Evolutionary conservation across 2,113 vertebrate genomes (phyloP), one percentile per base, ranked within the genome.

Genomic region (Choloepus hoffmanni): DNA sequence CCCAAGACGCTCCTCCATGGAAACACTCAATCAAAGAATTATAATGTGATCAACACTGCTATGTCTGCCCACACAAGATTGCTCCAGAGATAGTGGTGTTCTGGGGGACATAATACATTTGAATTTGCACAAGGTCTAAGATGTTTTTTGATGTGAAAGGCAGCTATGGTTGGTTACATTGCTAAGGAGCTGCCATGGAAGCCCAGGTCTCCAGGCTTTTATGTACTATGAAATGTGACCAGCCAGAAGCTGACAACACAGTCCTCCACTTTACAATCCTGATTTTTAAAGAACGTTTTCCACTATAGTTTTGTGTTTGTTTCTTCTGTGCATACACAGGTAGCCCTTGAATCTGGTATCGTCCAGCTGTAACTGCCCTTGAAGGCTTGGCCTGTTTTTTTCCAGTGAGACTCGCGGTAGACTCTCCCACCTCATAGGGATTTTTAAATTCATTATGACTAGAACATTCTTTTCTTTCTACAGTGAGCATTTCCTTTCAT

Each of bases 111-210:
- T 36, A 36, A 36, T 36, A 36, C 36, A 36, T 36, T 36, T 36
- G 36, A 36, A 36, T 36, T 36, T 36, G 36, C 36, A 36, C 36
- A 36, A 36, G 50, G 6, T 82, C 40, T 68, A 48, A 55, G 55
- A 16, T 16, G 15, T 4, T n/a, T 68, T n/a, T 55, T 70, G 36
- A 50, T 12, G 62, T 48, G 10, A 19, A 77, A 60, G 63, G 5
- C 2, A 15, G 0, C 14, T 9, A 7, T 26, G 14, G 10, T 1
- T 63, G 14, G 19, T 18, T 74, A 19, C 2, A 36, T 2, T 72
- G 43, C 6, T 16, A 2, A 30, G 50, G n/a, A 7, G 21, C 55
- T 45, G 43, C 40, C 43, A 3, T 9, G 40, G 24, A n/a, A 55
- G 55, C 15, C 14, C 15, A 40, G 9, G 40, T 58, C 24, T 76